Evolutionary conservation across 2,113 vertebrate genomes (phyloP), one percentile per base, ranked within the genome.

Genomic region (Cynocephalus volans): DNA sequence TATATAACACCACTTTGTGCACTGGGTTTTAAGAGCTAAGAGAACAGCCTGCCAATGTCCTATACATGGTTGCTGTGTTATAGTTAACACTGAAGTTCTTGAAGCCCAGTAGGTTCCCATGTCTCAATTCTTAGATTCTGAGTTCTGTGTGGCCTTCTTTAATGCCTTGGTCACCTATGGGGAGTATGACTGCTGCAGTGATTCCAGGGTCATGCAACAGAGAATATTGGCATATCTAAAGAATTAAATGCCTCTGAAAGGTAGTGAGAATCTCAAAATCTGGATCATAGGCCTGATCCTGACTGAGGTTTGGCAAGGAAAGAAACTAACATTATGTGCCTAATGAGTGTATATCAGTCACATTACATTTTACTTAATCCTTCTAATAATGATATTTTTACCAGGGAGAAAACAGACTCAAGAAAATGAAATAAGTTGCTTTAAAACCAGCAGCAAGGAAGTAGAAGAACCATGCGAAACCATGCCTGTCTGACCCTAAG

Each of bases 341-440:
- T 89, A 52, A 69, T 58, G 23, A 33, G 13, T 52, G 45, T 36
- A 31, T 31, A 31, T 31, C 12, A n/a, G 19, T 73, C 13, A 75
- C 13, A 85, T 48, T 70, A 67, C 8, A 72, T 87, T 94, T 90
- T 72, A 84, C 56, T 93, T 90, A 60, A 92, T 67, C 31, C 33
- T 91, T 41, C 28, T 70, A 64, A 86, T 76, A n/a, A 73, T 48
- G 31, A 90, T 33, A 90, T 77, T 95, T 88, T 97, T 89, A 77
- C 56, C 62, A 67, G 56, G 45, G 36, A 96, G 82, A 79, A 93
- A 96, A 92, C 14, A 48, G 65, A 90, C 75, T 81, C 23, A 90
- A 93, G 18, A 88, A 92, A 90, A 90, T 41, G 48, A 75, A 91
- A 54, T 70, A 85, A 93, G 36, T n/a, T 95, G 26, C 45, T 85